phyloP scores from a whole-genome alignment of 2,797 vertebrate species.

The Poecilia gillii region DNA sequence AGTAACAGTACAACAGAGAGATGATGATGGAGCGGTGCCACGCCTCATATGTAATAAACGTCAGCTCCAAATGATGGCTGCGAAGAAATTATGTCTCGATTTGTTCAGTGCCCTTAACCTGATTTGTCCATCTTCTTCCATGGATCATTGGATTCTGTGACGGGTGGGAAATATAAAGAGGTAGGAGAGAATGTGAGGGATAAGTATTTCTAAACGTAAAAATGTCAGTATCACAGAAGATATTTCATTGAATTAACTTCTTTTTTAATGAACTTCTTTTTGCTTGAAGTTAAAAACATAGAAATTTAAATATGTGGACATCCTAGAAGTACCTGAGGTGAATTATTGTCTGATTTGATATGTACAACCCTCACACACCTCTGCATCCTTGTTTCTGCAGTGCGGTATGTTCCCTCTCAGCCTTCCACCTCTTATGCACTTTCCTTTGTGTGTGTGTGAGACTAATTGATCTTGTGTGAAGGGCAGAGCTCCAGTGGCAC shows the following conservation, averaged over 20 bases:
- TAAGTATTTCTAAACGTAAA: background rate
- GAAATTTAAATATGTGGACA: background rate
- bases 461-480: constrained; percentile 65
- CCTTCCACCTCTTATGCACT: constrained; percentile 4
- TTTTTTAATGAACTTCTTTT: background rate
- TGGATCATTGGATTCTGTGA: background rate
- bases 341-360: background rate
- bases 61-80: background rate
- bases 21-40: background rate
- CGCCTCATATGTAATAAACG: background rate
- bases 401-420: constrained; percentile 11
- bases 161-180: background rate
- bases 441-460: constrained; percentile 6
- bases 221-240: background rate
- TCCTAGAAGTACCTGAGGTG: constrained; percentile 1
- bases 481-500: constrained; percentile 43
- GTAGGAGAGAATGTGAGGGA: background rate
- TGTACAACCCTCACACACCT: background rate
- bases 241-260: background rate
- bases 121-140: background rate
- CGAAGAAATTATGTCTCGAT: background rate
- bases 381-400: constrained; percentile 5
- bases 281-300: background rate
- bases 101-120: background rate
- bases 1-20: background rate